Evolutionary conservation across 2,888 invertebrate genomes (phyloP), one percentile per base, ranked within the genome.

Genomic region (Busseola fusca): DNA sequence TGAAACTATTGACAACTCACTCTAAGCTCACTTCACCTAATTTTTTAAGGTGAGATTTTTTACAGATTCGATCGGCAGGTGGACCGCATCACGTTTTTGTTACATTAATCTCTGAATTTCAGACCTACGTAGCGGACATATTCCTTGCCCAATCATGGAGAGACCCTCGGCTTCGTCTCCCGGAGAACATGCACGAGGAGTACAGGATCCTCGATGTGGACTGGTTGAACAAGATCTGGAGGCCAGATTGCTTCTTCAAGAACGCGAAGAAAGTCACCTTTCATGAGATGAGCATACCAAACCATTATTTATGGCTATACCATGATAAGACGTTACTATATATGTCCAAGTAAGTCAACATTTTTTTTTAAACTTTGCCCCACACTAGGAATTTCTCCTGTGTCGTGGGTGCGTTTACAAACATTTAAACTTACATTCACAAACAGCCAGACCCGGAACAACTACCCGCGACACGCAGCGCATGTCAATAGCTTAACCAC

Each of bases 221-320:
- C 86, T 98, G 98, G 98, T 94, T 98, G 86, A 98, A 98, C 93
- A 95, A 97, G 91, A 98, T 98, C 90, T 98, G 98, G 98, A 96
- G 98, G 72, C 98, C 98, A 0, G 98, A 98, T 93, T 98, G 98
- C 91, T 98, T 98, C 94, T 98, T 98, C 93, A 98, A 98, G 94
- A 98, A 98, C 91, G 98, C 98, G 27, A 98, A 98, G 93, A 98
- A 98, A 89, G 98, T 97, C n/a, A 98, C 98, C 25, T 98, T 98
- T 89, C 98, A 98, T 86, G 98, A 98, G 94, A 98, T 98, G 98
- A 98, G 98, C 90, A 98, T 98, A 91, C 98, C 98, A 0, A 98
- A 98, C 90, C 98, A 98, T 92, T 98, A 98, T 90, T 95, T 98
- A 18, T 98, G 98, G 98, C 92, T 98, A 75, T 98, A 98, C 87